Percentiles rank a stretch among this genome's conserved stretches.
These are phyloP conservation scores for Centropus bengalensis DNA, from an alignment of 2,113 vertebrate genomes.

Conservation along the genomic window DNA sequence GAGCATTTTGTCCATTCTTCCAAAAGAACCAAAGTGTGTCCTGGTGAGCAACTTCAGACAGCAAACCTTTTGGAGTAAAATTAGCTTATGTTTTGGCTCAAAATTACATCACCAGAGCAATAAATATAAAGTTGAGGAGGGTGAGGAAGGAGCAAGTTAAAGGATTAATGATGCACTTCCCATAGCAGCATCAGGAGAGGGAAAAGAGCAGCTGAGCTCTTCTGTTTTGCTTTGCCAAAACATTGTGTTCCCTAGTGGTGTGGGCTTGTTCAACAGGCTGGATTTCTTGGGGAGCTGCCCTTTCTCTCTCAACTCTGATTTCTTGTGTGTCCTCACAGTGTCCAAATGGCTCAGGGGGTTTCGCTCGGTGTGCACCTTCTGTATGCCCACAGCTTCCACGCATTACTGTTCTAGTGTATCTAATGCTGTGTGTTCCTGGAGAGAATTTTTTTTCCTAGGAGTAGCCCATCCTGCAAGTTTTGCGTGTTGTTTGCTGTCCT, in stretches of 20 bases:
- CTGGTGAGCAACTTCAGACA: background rate
- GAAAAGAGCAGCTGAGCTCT: background rate
- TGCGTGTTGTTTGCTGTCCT: background rate
- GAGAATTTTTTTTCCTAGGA: background rate
- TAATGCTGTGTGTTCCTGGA: background rate
- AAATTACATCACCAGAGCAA: accelerated
- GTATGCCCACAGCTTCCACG: background rate
- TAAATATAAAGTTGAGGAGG: background rate
- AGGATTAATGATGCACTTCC: background rate
- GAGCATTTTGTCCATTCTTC: background rate
- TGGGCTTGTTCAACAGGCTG: background rate
- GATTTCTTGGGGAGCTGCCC: background rate
- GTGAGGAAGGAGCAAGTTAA: background rate
- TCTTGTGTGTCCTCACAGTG: background rate
- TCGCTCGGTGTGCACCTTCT: background rate
- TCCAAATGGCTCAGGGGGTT: background rate
- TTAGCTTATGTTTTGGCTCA: background rate
- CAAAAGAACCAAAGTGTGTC: background rate
- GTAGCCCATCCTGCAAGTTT: background rate
- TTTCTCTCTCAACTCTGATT: background rate
- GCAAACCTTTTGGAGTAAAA: background rate
- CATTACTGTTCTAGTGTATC: background rate
- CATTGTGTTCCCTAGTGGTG: background rate
- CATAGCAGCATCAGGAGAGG: background rate
- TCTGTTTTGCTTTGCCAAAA: background rate